phyloP scores from a whole-genome alignment of 1,140 invertebrate species.

The Brachystomella parvula region DNA sequence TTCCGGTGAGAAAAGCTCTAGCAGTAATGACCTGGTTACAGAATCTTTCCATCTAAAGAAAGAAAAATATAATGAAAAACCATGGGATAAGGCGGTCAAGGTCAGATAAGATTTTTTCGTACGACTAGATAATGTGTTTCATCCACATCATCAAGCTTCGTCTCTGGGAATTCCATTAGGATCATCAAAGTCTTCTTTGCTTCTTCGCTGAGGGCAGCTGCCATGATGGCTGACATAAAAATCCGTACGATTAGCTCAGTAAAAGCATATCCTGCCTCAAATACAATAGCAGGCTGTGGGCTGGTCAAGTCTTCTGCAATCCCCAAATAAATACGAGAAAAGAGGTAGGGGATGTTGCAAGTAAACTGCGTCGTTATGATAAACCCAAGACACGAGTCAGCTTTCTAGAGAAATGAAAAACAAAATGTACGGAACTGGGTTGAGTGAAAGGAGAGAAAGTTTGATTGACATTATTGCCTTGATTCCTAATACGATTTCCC shows the following conservation, averaged over 20 bases:
- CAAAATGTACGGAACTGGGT: neutral
- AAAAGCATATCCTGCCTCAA: slow-evolving; percentile 24
- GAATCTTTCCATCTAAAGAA: slow-evolving; percentile 22
- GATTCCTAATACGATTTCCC: slow-evolving; percentile 11
- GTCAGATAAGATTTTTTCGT: slow-evolving; percentile 1
- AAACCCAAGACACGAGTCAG: slow-evolving; percentile 15
- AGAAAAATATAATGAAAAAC: slow-evolving; percentile 8
- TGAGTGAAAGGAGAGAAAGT: neutral
- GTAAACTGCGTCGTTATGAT: slow-evolving; percentile 18
- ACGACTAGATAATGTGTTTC: slow-evolving; percentile 18
- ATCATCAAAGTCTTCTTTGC: slow-evolving; percentile 1
- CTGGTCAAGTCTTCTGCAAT: slow-evolving; percentile 12
- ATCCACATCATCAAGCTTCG: neutral
- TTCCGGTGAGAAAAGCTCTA: slow-evolving; percentile 20
- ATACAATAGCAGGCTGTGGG: slow-evolving; percentile 12
- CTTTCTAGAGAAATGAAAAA: slow-evolving; percentile 11
- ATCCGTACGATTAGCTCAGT: slow-evolving; percentile 16
- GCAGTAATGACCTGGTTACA: slow-evolving; percentile 21
- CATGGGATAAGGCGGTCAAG: neutral
- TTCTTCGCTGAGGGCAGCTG: slow-evolving; percentile 9
- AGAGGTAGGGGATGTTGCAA: slow-evolving; percentile 27
- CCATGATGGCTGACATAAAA: slow-evolving; percentile 15
- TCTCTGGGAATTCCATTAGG: slow-evolving; percentile 9
- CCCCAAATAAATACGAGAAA: slow-evolving; percentile 22
- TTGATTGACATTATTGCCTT: neutral